These are phyloP conservation scores for Thamnaconus septentrionalis DNA, from an alignment of 2,113 vertebrate genomes.

Conservation along the genomic window DNA sequence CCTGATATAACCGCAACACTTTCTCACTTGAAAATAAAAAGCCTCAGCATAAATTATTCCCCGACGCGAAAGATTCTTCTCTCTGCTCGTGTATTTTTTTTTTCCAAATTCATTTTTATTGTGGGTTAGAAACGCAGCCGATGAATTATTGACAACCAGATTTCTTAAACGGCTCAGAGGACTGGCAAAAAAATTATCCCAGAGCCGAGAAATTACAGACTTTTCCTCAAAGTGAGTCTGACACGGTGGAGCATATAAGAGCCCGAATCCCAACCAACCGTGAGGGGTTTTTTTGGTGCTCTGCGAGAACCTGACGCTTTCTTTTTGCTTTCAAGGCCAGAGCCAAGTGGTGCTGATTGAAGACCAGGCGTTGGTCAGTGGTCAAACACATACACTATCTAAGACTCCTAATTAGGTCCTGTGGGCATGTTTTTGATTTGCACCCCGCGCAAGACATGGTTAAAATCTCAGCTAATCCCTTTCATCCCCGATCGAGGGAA, in stretches of 20 bases:
- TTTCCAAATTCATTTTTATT: too few relatives aligned
- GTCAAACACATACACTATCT: constrained; percentile 35
- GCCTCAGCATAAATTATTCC: constrained; percentile 48
- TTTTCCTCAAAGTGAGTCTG: constrained; percentile 26
- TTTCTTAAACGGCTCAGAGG: constrained; percentile 48
- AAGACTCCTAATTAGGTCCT: constrained; percentile 61
- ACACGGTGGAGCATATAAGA: constrained; percentile 9
- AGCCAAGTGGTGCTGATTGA: constrained; percentile 37
- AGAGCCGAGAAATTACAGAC: constrained; percentile 43
- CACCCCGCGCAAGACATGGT: constrained; percentile 23
- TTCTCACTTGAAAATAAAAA: constrained; percentile 31
- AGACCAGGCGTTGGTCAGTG: constrained; percentile 40
- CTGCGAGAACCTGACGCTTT: constrained; percentile 15
- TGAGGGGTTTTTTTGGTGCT: neutral
- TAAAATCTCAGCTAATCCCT: constrained; percentile 27
- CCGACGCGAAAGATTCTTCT: constrained; percentile 25
- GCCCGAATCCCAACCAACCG: neutral
- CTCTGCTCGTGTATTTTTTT: too few relatives aligned
- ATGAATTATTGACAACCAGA: constrained; percentile 45
- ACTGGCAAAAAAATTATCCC: constrained; percentile 31
- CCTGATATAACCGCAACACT: constrained; percentile 50
- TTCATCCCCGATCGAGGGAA: constrained; percentile 13
- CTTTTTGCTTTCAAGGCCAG: constrained; percentile 22
- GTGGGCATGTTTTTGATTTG: constrained; percentile 54
- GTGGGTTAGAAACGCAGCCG: constrained; percentile 12